phyloP scores from a whole-genome alignment of 2,797 vertebrate genomes.

The Tenualosa thibaudeaui region DNA sequence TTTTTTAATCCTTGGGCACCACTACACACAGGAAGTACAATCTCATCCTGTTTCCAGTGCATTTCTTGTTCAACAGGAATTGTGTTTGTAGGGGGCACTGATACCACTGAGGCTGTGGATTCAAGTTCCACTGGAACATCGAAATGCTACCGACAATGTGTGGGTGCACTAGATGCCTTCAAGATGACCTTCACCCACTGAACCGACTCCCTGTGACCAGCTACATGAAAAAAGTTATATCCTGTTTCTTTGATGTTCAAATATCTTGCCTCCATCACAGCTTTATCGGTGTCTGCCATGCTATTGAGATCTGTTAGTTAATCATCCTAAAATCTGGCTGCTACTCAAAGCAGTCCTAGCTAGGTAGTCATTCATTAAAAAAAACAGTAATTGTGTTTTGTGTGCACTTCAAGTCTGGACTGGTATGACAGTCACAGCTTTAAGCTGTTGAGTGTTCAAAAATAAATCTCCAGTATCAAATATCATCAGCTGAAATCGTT shows the following conservation, averaged over 20 bases:
- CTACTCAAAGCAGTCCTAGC: not conserved
- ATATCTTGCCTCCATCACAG: not conserved
- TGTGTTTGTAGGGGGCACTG: not conserved
- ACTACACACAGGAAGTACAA: not conserved
- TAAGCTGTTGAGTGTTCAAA: not conserved
- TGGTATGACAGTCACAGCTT: not conserved
- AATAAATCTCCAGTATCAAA: not conserved
- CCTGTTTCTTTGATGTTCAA: not conserved
- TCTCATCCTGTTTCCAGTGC: not conserved
- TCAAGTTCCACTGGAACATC: not conserved
- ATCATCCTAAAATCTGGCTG: not conserved
- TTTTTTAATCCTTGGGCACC: not conserved
- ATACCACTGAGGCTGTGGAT: not conserved
- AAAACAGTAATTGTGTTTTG: conserved; percentile 10
- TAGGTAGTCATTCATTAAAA: not conserved
- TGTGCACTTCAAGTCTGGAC: not conserved
- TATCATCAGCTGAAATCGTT: not conserved
- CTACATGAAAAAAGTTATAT: not conserved
- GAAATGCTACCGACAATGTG: not conserved
- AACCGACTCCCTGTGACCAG: not conserved
- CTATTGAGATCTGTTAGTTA: not conserved
- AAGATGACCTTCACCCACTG: not conserved
- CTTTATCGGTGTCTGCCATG: not conserved
- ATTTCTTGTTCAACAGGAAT: not conserved
- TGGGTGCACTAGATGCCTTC: not conserved